A percentile compares a stretch with the other conserved stretches of the same genome.
Evolutionary conservation across 2,888 invertebrate species (phyloP).

Genomic region (Nomada ruficornis): DNA sequence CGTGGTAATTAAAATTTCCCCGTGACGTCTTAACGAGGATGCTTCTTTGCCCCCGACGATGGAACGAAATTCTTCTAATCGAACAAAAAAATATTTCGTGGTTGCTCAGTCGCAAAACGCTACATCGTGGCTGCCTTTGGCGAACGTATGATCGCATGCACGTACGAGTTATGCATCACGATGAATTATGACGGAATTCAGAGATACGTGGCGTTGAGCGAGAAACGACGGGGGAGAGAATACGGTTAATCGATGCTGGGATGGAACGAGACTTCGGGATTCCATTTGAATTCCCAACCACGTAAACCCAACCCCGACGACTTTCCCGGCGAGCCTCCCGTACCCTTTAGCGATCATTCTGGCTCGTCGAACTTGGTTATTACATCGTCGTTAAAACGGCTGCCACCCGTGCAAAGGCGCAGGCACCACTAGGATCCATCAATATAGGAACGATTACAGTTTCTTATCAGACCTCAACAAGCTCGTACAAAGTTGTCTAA

Average conservation of each 20-base stretch:
- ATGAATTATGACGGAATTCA: slow-evolving; percentile 40
- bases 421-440: slow-evolving; percentile 14
- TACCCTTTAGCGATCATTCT: slow-evolving; percentile 57
- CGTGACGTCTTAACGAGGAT: no score
- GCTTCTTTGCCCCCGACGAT: no score
- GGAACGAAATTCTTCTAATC: no score
- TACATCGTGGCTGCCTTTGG: background rate
- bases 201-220: slow-evolving; percentile 12
- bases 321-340: slow-evolving; percentile 23
- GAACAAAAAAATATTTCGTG: background rate
- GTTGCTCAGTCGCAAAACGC: background rate
- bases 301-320: slow-evolving; percentile 50
- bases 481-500: no score
- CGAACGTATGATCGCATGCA: background rate
- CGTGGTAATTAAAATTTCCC: slow-evolving; percentile 35
- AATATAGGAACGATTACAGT: background rate
- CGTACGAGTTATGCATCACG: slow-evolving; percentile 24
- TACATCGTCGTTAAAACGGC: slow-evolving; percentile 58
- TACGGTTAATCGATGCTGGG: slow-evolving; percentile 61
- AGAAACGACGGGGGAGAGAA: slow-evolving; percentile 12
- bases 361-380: slow-evolving; percentile 59
- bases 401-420: slow-evolving; percentile 43
- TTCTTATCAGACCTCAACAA: no score
- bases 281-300: slow-evolving; percentile 64
- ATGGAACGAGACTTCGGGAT: slow-evolving; percentile 50